These are phyloP conservation scores for Trisateles emortualis DNA, from an alignment of 2,888 invertebrate genomes.

Conservation along the genomic window DNA sequence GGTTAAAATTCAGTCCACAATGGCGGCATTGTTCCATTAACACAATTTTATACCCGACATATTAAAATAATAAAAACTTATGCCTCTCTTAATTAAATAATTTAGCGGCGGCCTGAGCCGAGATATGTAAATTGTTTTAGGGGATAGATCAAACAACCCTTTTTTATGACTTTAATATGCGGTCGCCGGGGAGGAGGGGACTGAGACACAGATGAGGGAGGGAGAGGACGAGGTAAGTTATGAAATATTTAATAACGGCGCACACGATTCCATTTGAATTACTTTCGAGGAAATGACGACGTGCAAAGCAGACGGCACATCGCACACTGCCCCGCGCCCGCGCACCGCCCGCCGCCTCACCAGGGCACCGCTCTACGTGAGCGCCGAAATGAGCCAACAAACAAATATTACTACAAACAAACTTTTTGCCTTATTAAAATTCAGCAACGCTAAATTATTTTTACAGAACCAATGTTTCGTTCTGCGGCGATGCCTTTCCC, in stretches of 20 bases:
- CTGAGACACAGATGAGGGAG: slow-evolving; percentile 56
- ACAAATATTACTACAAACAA: slow-evolving; percentile 71
- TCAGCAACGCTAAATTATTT: slow-evolving; percentile 46
- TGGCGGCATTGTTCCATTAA: slow-evolving; percentile 81
- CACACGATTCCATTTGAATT: slow-evolving; percentile 87
- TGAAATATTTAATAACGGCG: slow-evolving; percentile 87
- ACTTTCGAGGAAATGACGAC: slow-evolving; percentile 86
- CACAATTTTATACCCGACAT: slow-evolving; percentile 86
- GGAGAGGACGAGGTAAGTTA: slow-evolving; percentile 79
- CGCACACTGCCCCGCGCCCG: slow-evolving; percentile 53
- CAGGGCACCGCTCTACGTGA: slow-evolving; percentile 41
- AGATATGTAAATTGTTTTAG: slow-evolving; percentile 88
- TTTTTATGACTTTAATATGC: slow-evolving; percentile 88
- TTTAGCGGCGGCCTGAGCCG: slow-evolving; percentile 85
- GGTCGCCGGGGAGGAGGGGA: slow-evolving; percentile 74
- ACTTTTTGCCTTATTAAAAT: slow-evolving; percentile 70
- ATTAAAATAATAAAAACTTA: slow-evolving; percentile 88
- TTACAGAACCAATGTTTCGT: slow-evolving; percentile 36
- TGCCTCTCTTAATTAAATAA: slow-evolving; percentile 88
- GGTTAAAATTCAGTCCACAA: slow-evolving; percentile 74
- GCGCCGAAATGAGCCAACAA: slow-evolving; percentile 62
- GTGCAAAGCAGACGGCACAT: slow-evolving; percentile 73
- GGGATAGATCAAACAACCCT: slow-evolving; percentile 88
- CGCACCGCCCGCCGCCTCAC: slow-evolving; percentile 11
- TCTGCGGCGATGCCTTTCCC: slow-evolving; percentile 15